phyloP scores from a whole-genome alignment of 2,113 vertebrate species.

The Leiothrix lutea region DNA sequence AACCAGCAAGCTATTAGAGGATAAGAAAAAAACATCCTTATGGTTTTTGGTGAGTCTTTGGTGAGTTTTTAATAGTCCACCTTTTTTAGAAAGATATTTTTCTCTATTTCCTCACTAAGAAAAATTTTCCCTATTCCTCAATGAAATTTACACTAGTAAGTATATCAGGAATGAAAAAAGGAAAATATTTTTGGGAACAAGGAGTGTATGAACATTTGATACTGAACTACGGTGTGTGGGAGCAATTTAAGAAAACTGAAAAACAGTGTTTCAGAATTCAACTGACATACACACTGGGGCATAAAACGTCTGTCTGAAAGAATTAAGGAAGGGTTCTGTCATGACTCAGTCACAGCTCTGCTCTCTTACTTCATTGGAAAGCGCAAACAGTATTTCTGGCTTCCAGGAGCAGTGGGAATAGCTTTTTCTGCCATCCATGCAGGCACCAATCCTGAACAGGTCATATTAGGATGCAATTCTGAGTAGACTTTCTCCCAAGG shows the following conservation, averaged over 20 bases:
- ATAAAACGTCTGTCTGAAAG: not conserved
- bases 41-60: not conserved
- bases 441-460: not conserved
- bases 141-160: not conserved
- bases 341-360: not conserved
- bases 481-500: not conserved
- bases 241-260: not conserved
- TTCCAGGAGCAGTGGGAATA: not conserved
- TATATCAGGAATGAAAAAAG: not conserved
- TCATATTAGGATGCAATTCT: not conserved
- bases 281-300: fast-evolving
- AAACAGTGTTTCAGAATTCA: not conserved
- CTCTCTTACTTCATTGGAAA: not conserved
- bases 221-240: not conserved
- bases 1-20: not conserved
- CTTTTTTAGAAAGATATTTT: not conserved
- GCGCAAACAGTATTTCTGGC: not conserved
- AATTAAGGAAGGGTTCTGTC: not conserved
- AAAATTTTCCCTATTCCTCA: not conserved
- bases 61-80: not conserved
- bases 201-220: not conserved
- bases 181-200: not conserved
- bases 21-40: not conserved
- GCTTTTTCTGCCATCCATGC: not conserved
- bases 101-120: not conserved